phyloP scores from a whole-genome alignment of 2,113 vertebrate genomes.

The Tyto alba region DNA sequence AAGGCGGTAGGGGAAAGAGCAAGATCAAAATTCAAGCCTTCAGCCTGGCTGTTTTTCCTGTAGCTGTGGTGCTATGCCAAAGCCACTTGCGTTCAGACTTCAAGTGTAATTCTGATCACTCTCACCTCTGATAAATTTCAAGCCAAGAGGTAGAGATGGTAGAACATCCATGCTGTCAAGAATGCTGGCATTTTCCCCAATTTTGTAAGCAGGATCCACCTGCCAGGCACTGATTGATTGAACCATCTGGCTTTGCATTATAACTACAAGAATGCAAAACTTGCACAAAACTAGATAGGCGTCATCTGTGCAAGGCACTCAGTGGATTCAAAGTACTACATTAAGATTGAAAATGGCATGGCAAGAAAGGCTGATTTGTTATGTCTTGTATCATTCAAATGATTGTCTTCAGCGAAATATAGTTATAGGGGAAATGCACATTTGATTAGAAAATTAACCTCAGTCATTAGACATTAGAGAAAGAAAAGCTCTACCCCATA shows the following conservation, averaged over 20 bases:
- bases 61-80: background rate
- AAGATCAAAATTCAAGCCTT: background rate
- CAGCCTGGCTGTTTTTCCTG: background rate
- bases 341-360: background rate
- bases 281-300: background rate
- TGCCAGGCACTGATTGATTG: background rate
- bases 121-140: background rate
- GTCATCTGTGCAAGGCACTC: background rate
- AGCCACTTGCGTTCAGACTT: background rate
- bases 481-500: background rate
- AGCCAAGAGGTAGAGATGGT: background rate
- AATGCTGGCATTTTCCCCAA: background rate
- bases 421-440: background rate
- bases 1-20: background rate
- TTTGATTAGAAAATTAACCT: background rate
- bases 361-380: background rate
- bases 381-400: background rate
- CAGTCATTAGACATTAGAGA: background rate
- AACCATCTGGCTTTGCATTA: constrained; percentile 17
- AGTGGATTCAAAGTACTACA: background rate
- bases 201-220: background rate
- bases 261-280: background rate
- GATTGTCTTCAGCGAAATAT: background rate
- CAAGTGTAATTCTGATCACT: background rate
- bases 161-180: background rate